These are phyloP conservation scores for Oasisia sp. DNA, from an alignment of 2,888 invertebrate species.

Conservation along the genomic window DNA sequence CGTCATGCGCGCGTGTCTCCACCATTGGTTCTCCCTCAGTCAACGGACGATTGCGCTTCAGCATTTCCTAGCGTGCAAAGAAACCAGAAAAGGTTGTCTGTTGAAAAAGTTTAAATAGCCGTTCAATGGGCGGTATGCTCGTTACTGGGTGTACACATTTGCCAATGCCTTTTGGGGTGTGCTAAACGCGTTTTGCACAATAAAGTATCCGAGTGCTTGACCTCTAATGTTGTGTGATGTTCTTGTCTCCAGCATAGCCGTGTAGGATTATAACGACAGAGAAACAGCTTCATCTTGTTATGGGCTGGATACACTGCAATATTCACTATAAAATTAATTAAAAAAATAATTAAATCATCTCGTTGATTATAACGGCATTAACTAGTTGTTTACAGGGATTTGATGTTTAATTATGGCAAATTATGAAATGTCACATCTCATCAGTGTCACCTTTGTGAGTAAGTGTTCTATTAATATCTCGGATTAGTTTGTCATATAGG, in stretches of 20 bases:
- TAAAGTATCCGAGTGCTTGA: constrained; percentile 13
- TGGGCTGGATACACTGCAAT: not conserved
- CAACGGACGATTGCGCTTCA: not conserved
- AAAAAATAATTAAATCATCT: not conserved
- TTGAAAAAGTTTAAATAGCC: not conserved
- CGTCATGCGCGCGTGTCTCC: not conserved
- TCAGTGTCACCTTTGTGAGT: not conserved
- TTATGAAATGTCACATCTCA: not conserved
- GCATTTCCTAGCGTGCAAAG: not conserved
- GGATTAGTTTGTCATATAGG: too few species aligned
- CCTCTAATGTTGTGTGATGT: not conserved
- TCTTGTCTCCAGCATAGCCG: not conserved
- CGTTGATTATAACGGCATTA: not conserved
- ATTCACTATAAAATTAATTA: not conserved
- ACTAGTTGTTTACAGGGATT: not conserved
- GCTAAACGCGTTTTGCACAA: constrained; percentile 12
- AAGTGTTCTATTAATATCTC: not conserved
- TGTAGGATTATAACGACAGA: not conserved
- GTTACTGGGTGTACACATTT: not conserved
- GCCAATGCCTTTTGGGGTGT: not conserved
- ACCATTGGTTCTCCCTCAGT: not conserved
- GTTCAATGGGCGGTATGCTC: not conserved
- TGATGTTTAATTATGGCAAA: not conserved
- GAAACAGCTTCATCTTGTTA: not conserved
- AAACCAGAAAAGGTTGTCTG: not conserved